Conservation (phyloP, 23 tunicate genomes). For the Botrylloides violaceus region DNA sequence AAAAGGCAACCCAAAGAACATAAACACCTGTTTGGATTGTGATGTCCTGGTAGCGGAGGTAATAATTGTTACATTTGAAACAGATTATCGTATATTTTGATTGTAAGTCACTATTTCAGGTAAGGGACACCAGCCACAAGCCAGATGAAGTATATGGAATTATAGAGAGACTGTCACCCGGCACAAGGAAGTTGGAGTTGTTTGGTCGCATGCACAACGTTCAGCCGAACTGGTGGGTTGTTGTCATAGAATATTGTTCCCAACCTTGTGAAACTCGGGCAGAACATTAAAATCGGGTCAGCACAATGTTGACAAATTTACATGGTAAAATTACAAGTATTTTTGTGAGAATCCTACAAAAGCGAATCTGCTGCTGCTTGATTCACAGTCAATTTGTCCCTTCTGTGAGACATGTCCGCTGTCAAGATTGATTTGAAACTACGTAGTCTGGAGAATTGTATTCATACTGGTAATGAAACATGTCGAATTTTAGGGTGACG, state of each 20-base stretch:
- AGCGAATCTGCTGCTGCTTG: too few relatives aligned
- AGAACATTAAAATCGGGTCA: too few relatives aligned
- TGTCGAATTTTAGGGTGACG: conserved; percentile 78
- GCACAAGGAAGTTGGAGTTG: conserved; percentile 89
- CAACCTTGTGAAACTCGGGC: neutral
- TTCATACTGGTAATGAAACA: conserved; percentile 14
- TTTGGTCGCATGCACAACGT: conserved; percentile 97
- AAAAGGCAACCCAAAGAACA: conserved; percentile 80
- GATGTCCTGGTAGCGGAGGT: conserved; percentile 99
- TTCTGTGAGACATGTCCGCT: too few relatives aligned
- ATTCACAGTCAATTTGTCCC: neutral
- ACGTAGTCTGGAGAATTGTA: neutral
- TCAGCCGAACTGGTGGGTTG: conserved; percentile 79
- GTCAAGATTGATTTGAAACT: neutral
- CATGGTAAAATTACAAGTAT: too few relatives aligned
- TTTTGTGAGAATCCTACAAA: too few relatives aligned
- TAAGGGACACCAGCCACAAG: conserved; percentile 95
- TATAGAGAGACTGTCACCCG: conserved; percentile 94
- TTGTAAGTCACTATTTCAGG: too few relatives aligned
- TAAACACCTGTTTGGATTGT: conserved; percentile 89
- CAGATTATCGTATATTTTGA: too few relatives aligned
- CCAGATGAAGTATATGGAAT: conserved; percentile 99
- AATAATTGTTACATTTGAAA: neutral
- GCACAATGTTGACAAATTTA: too few relatives aligned
- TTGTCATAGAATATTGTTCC: neutral